phyloP scores from a whole-genome alignment of 2,797 vertebrate genomes.

The Thripadectes ignobilis region DNA sequence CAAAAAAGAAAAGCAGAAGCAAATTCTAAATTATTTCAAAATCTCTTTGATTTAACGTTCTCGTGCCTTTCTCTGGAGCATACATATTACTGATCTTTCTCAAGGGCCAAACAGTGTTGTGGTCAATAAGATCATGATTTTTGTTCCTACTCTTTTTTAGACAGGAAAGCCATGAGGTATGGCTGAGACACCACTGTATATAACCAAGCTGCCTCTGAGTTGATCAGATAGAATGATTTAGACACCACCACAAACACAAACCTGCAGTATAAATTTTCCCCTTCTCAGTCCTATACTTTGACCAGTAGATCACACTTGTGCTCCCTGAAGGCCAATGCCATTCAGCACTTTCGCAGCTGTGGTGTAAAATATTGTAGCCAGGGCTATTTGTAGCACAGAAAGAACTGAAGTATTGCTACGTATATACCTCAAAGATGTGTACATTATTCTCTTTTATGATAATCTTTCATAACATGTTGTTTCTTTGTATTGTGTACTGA shows the following conservation, averaged over 20 bases:
- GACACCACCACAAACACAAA: not conserved
- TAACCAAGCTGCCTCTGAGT: not conserved
- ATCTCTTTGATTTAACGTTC: not conserved
- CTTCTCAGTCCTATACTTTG: not conserved
- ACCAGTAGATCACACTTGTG: not conserved
- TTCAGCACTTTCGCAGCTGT: not conserved
- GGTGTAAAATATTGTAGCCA: not conserved
- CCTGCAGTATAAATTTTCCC: not conserved
- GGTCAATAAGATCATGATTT: not conserved
- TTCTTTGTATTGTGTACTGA: not conserved
- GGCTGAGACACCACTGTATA: not conserved
- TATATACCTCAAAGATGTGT: not conserved
- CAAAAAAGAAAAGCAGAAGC: not conserved
- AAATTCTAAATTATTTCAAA: not conserved
- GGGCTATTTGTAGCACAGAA: not conserved
- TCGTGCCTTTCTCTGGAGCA: not conserved
- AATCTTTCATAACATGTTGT: not conserved
- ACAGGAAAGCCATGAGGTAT: not conserved
- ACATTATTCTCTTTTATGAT: not conserved
- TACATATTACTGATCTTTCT: not conserved
- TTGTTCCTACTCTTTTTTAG: not conserved
- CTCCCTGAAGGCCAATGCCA: not conserved
- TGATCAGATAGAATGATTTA: not conserved
- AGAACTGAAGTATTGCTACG: not conserved
- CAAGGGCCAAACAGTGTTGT: not conserved